Base-by-base conservation (phyloP, 2,797 vertebrate genomes). In the Leptoclinus maculatus region DNA sequence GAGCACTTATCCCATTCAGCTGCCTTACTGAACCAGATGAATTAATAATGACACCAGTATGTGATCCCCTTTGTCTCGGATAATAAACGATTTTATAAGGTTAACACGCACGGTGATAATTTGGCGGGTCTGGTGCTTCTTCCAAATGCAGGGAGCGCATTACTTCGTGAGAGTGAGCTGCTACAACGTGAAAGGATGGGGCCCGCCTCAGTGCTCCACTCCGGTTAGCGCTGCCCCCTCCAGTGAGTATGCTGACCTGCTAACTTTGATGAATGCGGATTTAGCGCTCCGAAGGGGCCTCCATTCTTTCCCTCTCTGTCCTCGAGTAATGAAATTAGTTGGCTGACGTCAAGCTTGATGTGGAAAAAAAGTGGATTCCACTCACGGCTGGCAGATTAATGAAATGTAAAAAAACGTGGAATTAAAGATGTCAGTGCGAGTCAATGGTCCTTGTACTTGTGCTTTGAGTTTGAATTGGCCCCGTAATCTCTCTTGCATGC, bases 101-200 rank as follows among this genome's bases (percentile, higher is more conserved):
- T 89, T 88, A 81, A 86, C 32, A 34, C 83, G 76, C 78, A 67
- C 16, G 39, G 25, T 84, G 68, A 85, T 91, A 72, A 92, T 86
- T 68, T 87, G 78, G 41, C 7, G 19, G 19, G 43, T 89, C 54
- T 85, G 70, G 11, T 89, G 76, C 79, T 82, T 88, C 53, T 89
- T 89, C 75, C 68, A 68, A 83, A 86, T 69, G 43, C 83, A 96
- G 95, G 95, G 94, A 76, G 83, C 87, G 67, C 89, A 88, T 71
- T 95, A 95, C 90, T 95, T 93, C 63, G 93, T 95, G 23, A 92
- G 94, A 84, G 95, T 89, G 60, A 92, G 90, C 17, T 93, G 93
- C 78, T 95, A 89, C 89, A 96, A 96, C 19, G 91, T 95, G 81
- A 95, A 92, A 83, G 95, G 95, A 87, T 96, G 95, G 95, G 94